phyloP scores from a whole-genome alignment of 2,113 vertebrate species.

The Gymnocephalus cernua region DNA sequence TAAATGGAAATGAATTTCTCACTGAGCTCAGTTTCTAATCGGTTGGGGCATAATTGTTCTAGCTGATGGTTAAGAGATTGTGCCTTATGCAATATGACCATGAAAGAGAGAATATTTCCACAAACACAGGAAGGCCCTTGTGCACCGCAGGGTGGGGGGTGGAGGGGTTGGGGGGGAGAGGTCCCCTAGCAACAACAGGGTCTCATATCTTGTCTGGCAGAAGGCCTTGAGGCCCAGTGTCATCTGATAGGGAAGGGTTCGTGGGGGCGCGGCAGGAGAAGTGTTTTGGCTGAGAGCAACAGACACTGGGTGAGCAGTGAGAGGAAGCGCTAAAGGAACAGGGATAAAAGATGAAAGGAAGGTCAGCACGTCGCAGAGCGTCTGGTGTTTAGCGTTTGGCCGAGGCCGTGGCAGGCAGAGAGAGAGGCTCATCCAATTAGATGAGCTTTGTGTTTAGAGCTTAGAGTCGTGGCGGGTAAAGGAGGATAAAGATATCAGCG shows the following conservation, averaged over 20 bases:
- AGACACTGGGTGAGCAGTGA: conserved; percentile 33
- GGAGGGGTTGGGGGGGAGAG: conserved; percentile 27
- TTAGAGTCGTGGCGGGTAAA: conserved; percentile 55
- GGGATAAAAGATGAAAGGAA: conserved; percentile 63
- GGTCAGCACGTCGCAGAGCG: conserved; percentile 57
- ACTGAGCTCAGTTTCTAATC: not conserved
- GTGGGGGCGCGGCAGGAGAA: conserved; percentile 41
- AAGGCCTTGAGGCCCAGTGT: conserved; percentile 72
- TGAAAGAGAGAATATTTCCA: conserved; percentile 49
- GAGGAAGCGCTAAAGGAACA: conserved; percentile 47
- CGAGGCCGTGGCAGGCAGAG: conserved; percentile 38
- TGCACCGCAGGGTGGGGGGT: conserved; percentile 44
- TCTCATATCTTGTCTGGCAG: conserved; percentile 77
- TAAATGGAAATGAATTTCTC: not conserved
- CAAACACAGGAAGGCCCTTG: conserved; percentile 31
- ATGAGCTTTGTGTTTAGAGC: conserved; percentile 62
- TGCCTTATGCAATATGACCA: conserved; percentile 23
- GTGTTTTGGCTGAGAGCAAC: conserved; percentile 67
- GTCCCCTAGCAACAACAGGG: conserved; percentile 72
- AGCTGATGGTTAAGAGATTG: conserved; percentile 11
- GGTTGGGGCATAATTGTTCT: conserved; percentile 1
- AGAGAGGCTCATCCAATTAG: conserved; percentile 74
- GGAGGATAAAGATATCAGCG: conserved; percentile 61
- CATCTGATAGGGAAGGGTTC: conserved; percentile 74
- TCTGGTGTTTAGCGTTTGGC: conserved; percentile 52